Evolutionary conservation across 2,113 vertebrate genomes (phyloP).

Genomic region (Chionodraco myersi): DNA sequence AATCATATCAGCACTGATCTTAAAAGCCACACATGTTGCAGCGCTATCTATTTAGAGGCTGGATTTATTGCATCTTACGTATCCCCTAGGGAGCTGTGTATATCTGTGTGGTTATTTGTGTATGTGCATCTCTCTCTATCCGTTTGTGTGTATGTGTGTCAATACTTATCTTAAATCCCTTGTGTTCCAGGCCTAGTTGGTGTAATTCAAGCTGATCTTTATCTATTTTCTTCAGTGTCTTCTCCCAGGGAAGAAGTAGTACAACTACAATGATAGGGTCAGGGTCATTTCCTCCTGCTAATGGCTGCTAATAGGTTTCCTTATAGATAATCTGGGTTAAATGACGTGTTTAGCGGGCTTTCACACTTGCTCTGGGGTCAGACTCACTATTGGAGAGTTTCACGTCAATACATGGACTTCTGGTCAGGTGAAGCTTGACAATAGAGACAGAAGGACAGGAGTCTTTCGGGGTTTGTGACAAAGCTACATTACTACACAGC

Average conservation of each 20-base stretch:
- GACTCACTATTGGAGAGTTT: conserved; percentile 38
- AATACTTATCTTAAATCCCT: conserved; percentile 58
- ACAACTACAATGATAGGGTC: conserved; percentile 60
- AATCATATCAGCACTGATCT: conserved; percentile 71
- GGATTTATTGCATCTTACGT: conserved; percentile 59
- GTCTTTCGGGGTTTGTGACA: neutral
- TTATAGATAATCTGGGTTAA: conserved; percentile 68
- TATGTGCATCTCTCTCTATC: neutral
- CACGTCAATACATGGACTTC: conserved; percentile 54
- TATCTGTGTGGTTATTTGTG: conserved; percentile 29
- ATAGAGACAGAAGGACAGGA: conserved; percentile 23
- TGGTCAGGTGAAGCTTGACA: conserved; percentile 12
- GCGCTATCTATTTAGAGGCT: conserved; percentile 62
- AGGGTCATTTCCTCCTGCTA: conserved; percentile 70
- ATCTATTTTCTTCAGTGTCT: conserved; percentile 57
- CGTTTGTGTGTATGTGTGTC: conserved; percentile 18
- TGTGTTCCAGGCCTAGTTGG: conserved; percentile 38
- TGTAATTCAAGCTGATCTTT: conserved; percentile 62
- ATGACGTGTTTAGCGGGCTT: conserved; percentile 63
- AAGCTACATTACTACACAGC: neutral
- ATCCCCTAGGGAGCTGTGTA: conserved; percentile 37
- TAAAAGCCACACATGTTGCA: conserved; percentile 69
- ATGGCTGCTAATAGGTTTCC: conserved; percentile 67
- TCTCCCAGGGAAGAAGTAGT: conserved; percentile 37
- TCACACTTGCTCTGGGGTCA: conserved; percentile 49